Evolutionary conservation across 2,888 invertebrate species (phyloP).

Genomic region (Sinohyriopsis cumingii): DNA sequence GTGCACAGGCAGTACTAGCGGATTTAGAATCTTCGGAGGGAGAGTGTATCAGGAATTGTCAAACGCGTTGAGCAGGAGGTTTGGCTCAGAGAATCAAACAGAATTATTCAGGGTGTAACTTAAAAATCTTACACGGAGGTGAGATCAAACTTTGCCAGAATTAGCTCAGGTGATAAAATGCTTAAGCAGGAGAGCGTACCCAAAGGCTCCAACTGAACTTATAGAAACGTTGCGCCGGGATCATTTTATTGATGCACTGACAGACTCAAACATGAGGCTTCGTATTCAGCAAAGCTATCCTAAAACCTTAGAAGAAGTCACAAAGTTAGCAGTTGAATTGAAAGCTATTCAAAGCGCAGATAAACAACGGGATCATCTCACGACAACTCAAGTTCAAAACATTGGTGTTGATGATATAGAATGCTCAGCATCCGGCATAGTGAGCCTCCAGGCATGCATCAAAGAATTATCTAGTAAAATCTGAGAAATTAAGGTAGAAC

Average conservation of each 20-base stretch:
- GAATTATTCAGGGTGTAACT: conserved; percentile 26
- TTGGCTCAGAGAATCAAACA: conserved; percentile 20
- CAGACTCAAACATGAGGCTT: conserved; percentile 28
- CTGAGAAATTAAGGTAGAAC: no score
- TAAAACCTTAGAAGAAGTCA: no score
- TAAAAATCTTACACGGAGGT: conserved; percentile 12
- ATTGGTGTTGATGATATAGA: no score
- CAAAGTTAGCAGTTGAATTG: no score
- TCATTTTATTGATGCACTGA: conserved; percentile 15
- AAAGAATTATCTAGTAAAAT: no score
- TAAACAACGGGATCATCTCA: no score
- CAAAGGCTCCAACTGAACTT: not conserved
- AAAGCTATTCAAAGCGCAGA: no score
- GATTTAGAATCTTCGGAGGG: conserved; percentile 13
- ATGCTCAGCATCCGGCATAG: no score
- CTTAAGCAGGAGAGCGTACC: conserved; percentile 28
- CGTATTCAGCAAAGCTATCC: no score
- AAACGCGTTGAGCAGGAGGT: conserved; percentile 19
- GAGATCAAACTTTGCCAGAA: conserved; percentile 31
- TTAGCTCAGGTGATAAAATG: conserved; percentile 29
- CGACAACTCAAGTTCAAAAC: no score
- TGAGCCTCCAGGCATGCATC: no score
- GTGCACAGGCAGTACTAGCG: conserved; percentile 18
- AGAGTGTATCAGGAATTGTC: conserved; percentile 18
- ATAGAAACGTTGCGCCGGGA: no score